Evolutionary conservation across 2,113 vertebrate species (phyloP).

Genomic region (Corvus cornix): DNA sequence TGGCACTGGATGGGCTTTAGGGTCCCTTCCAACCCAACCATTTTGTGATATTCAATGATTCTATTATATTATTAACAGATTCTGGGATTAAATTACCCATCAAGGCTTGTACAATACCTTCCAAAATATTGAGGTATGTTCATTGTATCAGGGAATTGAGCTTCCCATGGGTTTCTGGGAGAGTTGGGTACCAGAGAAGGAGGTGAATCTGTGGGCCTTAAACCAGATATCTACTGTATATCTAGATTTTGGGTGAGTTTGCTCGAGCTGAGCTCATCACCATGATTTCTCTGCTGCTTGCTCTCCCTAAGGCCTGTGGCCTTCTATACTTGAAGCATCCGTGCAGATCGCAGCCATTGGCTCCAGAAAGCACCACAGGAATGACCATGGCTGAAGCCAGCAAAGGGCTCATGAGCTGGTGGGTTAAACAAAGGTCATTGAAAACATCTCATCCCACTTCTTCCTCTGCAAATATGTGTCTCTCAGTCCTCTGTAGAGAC

Average conservation of each 20-base stretch:
- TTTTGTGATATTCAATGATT: background rate
- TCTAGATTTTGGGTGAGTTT: background rate
- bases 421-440: background rate
- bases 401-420: background rate
- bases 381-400: background rate
- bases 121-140: background rate
- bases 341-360: background rate
- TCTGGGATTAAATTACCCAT: background rate
- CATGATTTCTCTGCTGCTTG: background rate
- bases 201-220: background rate
- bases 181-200: background rate
- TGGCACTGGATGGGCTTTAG: background rate
- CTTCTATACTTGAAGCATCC: background rate
- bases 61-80: background rate
- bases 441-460: background rate
- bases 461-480: background rate
- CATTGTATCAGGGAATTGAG: rapidly evolving
- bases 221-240: rapidly evolving
- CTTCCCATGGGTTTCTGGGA: background rate
- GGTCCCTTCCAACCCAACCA: background rate
- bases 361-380: background rate
- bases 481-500: background rate
- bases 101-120: background rate
- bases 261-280: background rate
- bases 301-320: background rate